Evolutionary conservation across 2,113 vertebrate genomes (phyloP).

Genomic region (Crocuta crocuta): DNA sequence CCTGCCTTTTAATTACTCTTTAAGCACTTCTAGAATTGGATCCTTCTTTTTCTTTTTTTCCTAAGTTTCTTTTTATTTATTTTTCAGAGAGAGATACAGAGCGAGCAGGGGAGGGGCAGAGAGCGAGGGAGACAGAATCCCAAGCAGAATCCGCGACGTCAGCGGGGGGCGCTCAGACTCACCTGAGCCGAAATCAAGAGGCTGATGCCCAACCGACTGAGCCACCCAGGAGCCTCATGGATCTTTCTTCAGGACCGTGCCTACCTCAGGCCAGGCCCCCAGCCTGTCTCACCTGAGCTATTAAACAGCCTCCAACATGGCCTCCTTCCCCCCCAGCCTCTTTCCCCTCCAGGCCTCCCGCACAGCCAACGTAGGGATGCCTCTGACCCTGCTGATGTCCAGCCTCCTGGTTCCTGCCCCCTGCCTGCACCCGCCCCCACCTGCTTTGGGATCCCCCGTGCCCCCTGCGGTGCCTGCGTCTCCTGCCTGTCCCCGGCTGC

Average conservation of each 20-base stretch:
- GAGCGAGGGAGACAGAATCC: no score
- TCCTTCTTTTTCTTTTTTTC: neutral
- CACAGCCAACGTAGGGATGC: no score
- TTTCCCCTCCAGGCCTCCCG: neutral
- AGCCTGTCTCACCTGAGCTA: neutral
- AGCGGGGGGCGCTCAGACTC: no score
- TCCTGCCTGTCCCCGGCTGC: neutral
- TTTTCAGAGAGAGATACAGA: no score
- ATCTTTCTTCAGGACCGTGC: neutral
- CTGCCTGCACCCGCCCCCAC: neutral
- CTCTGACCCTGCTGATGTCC: neutral
- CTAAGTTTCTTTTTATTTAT: no score
- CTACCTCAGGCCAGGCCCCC: neutral
- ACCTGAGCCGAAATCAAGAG: no score
- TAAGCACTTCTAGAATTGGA: neutral
- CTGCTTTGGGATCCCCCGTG: fast-evolving
- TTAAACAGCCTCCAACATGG: neutral
- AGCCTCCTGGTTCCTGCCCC: no score
- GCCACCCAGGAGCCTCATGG: no score
- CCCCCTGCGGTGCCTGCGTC: fast-evolving
- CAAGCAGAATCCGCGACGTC: no score
- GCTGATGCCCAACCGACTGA: no score
- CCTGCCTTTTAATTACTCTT: neutral
- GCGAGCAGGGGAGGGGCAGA: no score
- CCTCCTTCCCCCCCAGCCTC: neutral